Evolutionary conservation across 2,888 invertebrate species (phyloP).

Genomic region (Antitype chi): DNA sequence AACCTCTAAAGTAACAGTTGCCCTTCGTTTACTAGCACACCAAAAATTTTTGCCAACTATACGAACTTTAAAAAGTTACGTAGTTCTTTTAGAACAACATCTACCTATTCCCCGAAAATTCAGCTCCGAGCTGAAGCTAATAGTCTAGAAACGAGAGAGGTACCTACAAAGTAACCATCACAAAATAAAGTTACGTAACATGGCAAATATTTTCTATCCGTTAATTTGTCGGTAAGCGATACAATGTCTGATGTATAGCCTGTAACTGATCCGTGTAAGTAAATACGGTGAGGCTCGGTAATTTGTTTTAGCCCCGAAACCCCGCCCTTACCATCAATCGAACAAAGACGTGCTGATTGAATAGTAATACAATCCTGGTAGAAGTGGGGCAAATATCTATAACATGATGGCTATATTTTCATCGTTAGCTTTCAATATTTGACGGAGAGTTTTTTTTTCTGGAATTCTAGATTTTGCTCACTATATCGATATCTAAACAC

Average conservation of each 20-base stretch:
- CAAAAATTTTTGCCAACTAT: constrained; percentile 14
- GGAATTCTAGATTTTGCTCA: constrained; percentile 8
- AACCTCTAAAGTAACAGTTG: too few species aligned
- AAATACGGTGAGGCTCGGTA: constrained; percentile 73
- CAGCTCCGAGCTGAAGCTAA: constrained; percentile 28
- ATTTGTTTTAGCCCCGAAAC: constrained; percentile 79
- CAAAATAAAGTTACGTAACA: constrained; percentile 51
- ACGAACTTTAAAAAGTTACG: constrained; percentile 26
- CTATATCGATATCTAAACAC: too few species aligned
- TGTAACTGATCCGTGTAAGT: constrained; percentile 78
- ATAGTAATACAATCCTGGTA: constrained; percentile 81
- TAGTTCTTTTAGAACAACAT: constrained; percentile 36
- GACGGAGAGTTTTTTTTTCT: constrained; percentile 20
- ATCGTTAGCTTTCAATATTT: constrained; percentile 42
- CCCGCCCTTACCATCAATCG: constrained; percentile 74
- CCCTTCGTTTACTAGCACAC: background rate
- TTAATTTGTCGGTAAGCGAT: constrained; percentile 82
- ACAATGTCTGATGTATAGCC: constrained; percentile 74
- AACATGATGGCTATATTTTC: constrained; percentile 40
- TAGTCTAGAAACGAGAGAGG: constrained; percentile 30
- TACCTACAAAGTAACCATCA: constrained; percentile 49
- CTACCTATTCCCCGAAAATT: constrained; percentile 36
- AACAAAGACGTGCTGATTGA: constrained; percentile 82
- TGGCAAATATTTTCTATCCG: constrained; percentile 75
- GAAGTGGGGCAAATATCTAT: constrained; percentile 72